Conservation (phyloP, 2,888 invertebrate species). For the Chrysomela aeneicollis region DNA sequence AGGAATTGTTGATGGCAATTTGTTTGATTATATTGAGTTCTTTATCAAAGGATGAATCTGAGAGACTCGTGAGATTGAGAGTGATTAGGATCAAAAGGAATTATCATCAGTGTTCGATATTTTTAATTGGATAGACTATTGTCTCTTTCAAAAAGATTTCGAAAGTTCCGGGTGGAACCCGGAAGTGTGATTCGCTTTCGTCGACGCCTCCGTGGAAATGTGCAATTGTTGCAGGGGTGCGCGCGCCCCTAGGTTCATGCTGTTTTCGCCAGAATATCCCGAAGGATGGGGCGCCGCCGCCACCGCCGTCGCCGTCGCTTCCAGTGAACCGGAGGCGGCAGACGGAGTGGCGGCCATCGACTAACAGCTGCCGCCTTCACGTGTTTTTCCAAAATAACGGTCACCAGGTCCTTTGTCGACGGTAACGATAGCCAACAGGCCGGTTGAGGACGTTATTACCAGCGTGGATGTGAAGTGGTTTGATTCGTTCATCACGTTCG, state of each 20-base stretch:
- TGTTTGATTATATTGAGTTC: too few species aligned
- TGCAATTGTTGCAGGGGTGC: not conserved
- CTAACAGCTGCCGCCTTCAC: not conserved
- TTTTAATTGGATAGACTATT: too few species aligned
- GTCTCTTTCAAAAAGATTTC: too few species aligned
- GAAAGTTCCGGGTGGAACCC: too few species aligned
- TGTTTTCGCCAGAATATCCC: not conserved
- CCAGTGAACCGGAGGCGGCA: constrained; percentile 2
- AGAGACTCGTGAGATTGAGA: too few species aligned
- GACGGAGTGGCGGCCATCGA: constrained; percentile 1
- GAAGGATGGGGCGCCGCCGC: not conserved
- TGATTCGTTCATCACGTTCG: too few species aligned
- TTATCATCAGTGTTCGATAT: too few species aligned
- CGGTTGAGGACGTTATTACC: not conserved
- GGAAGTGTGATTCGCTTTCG: too few species aligned
- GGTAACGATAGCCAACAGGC: not conserved
- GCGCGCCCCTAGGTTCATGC: not conserved
- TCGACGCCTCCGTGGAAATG: too few species aligned
- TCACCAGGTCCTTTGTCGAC: not conserved
- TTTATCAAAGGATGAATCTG: too few species aligned
- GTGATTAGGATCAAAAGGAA: too few species aligned
- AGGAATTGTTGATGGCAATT: too few species aligned
- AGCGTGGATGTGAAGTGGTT: not conserved
- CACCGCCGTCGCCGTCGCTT: not conserved
- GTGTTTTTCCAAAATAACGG: not conserved